Percentiles rank a stretch among this genome's conserved stretches.
phyloP scores from a whole-genome alignment of 2,113 vertebrate species.

The mouse (Mus musculus) region DNA sequence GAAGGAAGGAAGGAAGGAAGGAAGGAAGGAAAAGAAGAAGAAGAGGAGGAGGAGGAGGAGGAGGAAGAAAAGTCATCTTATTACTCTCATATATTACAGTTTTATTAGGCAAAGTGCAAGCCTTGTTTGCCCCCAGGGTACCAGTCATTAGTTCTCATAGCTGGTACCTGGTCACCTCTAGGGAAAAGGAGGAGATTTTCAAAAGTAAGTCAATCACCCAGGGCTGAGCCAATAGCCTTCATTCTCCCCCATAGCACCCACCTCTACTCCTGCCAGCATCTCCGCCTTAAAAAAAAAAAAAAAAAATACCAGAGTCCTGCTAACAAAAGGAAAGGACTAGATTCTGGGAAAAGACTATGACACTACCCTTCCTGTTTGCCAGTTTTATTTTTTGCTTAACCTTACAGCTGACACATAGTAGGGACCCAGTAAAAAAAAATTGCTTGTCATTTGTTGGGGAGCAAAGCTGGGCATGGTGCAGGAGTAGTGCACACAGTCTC shows the following conservation, averaged over 20 bases:
- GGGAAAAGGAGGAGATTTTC: not conserved
- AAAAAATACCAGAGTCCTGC: not conserved
- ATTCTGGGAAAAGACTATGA: not conserved
- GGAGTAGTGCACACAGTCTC: not conserved
- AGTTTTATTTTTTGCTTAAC: not conserved
- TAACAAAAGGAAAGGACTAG: not conserved
- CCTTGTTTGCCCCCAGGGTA: not conserved
- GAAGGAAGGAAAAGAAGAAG: too few species aligned
- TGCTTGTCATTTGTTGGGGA: not conserved
- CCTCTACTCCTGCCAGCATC: too few species aligned
- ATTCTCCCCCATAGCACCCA: not conserved
- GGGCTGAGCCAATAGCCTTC: not conserved
- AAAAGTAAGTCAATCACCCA: not conserved
- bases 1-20: too few species aligned
- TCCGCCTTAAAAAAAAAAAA: not conserved
- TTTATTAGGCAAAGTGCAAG: conserved; percentile 9
- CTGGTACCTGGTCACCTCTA: not conserved
- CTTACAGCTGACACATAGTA: not conserved
- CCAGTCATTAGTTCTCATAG: not conserved
- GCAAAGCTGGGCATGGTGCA: not conserved
- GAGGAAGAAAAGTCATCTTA: not conserved
- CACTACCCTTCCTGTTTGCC: not conserved
- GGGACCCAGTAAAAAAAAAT: not conserved
- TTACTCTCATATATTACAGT: not conserved
- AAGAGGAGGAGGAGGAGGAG: fast-evolving